Evolutionary conservation across 2,888 invertebrate species (phyloP), one percentile per base, ranked within the genome.

Genomic region (Baccha elongata): DNA sequence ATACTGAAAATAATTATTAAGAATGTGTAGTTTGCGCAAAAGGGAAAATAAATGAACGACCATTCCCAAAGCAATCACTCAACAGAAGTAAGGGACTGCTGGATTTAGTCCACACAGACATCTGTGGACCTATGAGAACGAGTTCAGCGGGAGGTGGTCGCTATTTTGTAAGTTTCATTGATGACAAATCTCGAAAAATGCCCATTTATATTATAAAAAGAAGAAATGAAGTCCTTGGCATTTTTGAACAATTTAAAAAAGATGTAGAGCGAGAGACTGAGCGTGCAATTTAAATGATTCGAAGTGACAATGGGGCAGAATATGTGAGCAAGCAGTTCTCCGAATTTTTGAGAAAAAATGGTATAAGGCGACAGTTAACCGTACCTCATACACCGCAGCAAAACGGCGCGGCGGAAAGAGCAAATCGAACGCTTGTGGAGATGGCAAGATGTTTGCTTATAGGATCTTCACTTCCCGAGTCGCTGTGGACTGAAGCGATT

Each of bases 381-480:
- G 26, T 48, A 48, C 3, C 48, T 26, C 15, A 48, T n/a, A 26
- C 23, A 26, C 48, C 48, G 15, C 26, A 48, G 26, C 48, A 48
- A 48, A 48, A 48, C 26, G 26, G 48, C 7, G 48, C 26, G 15
- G 48, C 48, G 13, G 48, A 46, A 46, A 46, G 44, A n/a, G 19
- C 44, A 46, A 46, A 46, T 21, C 19, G 21, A 3, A 46, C 44
- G 13, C 46, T 46, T n/a, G 46, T 46, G 13, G 46, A 46, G 11
- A 46, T 46, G 46, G 46, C 46, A 46, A 21, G 46, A 6, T 46
- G 46, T 23, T 23, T 46, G 46, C 46, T 46, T 6, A 46, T 46
- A 46, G 46, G 46, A n/a, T 46, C 46, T 3, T 46, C 46, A n/a
- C 46, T 46, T 46, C 23, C 21, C 23, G 46, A 46, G n/a, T n/a